Evolutionary conservation across 2,797 vertebrate genomes (phyloP).

Genomic region (Eulemur coronatus): DNA sequence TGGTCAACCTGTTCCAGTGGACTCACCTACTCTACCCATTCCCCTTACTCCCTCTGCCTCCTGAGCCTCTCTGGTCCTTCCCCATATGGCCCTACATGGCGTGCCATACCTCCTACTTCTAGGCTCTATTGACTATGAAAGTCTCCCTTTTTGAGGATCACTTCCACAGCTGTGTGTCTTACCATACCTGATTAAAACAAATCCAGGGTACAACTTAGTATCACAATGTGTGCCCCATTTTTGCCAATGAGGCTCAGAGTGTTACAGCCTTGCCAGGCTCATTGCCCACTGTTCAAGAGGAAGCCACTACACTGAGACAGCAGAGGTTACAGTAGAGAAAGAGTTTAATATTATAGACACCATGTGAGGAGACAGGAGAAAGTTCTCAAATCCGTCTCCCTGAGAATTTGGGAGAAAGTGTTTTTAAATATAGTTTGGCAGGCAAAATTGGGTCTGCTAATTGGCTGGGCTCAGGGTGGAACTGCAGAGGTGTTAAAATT

Average conservation of each 20-base stretch:
- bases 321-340: too few species aligned
- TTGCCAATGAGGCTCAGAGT: background rate
- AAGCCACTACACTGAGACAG: too few species aligned
- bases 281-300: too few species aligned
- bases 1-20: background rate
- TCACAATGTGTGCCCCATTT: background rate
- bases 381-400: too few species aligned
- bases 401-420: too few species aligned
- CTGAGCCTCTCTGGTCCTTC: background rate
- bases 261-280: too few species aligned
- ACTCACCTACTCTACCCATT: background rate
- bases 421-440: too few species aligned
- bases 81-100: background rate
- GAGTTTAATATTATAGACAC: too few species aligned
- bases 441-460: too few species aligned
- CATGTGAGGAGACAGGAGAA: too few species aligned
- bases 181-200: background rate
- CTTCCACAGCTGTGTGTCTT: background rate
- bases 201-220: background rate
- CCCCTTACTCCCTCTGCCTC: background rate
- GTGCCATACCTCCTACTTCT: background rate
- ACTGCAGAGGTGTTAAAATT: too few species aligned
- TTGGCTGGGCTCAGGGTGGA: too few species aligned
- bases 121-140: background rate
- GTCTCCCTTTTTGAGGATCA: background rate